Evolutionary conservation across 2,888 invertebrate species (phyloP).

Genomic region (Rotaria magnacalcarata): DNA sequence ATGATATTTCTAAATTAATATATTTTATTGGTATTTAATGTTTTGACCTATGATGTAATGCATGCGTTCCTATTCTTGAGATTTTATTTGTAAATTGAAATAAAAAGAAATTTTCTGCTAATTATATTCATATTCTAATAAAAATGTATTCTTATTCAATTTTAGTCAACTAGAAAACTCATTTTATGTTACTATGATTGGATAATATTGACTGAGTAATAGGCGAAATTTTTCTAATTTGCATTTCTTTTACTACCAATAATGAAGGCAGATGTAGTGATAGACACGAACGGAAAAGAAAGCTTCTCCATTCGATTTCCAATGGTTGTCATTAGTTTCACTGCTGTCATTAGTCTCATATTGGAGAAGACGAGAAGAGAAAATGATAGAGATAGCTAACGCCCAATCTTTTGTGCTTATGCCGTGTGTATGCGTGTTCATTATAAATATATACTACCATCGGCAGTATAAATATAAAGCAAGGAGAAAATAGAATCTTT

Average conservation of each 20-base stretch:
- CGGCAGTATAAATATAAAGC: not conserved
- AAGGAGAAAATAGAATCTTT: conserved; percentile 16
- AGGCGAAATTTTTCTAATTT: not conserved
- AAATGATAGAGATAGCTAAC: not conserved
- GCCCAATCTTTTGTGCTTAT: not conserved
- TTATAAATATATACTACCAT: not conserved
- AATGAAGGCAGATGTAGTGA: not conserved
- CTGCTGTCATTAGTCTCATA: not conserved
- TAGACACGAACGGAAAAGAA: not conserved
- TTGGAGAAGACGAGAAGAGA: not conserved
- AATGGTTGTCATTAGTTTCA: not conserved
- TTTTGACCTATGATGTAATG: too few species aligned
- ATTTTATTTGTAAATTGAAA: too few species aligned
- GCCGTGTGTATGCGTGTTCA: not conserved
- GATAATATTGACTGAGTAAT: not conserved
- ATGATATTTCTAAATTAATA: too few species aligned
- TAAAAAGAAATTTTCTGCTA: too few species aligned
- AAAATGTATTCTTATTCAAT: too few species aligned
- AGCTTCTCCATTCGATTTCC: not conserved
- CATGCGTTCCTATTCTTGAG: too few species aligned
- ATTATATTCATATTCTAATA: too few species aligned
- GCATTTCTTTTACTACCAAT: not conserved
- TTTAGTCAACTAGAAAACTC: not conserved
- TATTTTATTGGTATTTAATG: too few species aligned
- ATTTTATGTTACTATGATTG: not conserved